Conservation (phyloP, 2,888 invertebrate species). For the Heliconius ethilla region DNA sequence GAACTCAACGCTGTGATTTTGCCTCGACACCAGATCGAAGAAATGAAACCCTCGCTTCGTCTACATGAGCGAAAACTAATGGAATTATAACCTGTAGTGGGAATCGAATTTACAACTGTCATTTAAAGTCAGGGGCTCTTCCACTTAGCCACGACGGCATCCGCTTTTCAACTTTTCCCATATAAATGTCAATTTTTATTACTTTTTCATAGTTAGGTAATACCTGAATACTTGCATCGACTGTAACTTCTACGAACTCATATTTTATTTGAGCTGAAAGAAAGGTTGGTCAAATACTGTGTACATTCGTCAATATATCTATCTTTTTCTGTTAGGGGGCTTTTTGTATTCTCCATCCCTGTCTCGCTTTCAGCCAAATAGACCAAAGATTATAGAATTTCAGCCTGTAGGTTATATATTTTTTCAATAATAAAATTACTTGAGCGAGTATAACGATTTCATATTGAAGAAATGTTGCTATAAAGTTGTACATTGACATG, state of each 20-base stretch:
- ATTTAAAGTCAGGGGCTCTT: too few relatives aligned
- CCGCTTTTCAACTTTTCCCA: neutral
- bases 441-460: neutral
- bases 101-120: too few relatives aligned
- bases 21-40: too few relatives aligned
- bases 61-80: too few relatives aligned
- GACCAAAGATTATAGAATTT: conserved; percentile 56
- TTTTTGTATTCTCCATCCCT: conserved; percentile 51
- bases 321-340: conserved; percentile 47
- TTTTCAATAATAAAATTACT: neutral
- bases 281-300: conserved; percentile 70
- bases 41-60: too few relatives aligned
- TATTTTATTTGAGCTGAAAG: conserved; percentile 71
- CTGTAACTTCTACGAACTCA: conserved; percentile 55
- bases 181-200: neutral
- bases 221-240: conserved; percentile 48
- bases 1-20: too few relatives aligned
- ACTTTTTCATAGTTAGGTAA: conserved; percentile 41
- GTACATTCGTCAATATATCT: conserved; percentile 59
- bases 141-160: too few relatives aligned
- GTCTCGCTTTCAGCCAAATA: conserved; percentile 59
- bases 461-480: neutral
- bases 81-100: too few relatives aligned
- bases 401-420: neutral
- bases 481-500: too few relatives aligned